These are phyloP conservation scores for Micrasema minimum DNA, from an alignment of 1,140 invertebrate genomes.

Conservation along the genomic window DNA sequence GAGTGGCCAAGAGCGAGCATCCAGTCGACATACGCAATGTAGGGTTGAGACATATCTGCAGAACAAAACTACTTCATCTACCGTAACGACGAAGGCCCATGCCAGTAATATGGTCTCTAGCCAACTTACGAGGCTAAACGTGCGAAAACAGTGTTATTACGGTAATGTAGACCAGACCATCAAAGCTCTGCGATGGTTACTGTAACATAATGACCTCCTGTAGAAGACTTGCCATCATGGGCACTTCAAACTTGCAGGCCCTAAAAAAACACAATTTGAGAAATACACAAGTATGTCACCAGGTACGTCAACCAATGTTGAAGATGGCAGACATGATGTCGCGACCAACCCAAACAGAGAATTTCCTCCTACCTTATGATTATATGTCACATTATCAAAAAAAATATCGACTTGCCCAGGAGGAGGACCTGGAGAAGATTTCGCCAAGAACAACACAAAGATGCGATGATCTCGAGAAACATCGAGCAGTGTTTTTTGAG, in stretches of 20 bases:
- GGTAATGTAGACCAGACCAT: constrained; percentile 65
- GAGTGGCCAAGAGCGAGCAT: constrained; percentile 54
- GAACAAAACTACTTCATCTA: constrained; percentile 64
- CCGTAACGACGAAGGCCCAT: constrained; percentile 64
- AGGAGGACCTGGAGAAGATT: background rate
- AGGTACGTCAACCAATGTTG: constrained; percentile 55
- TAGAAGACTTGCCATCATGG: constrained; percentile 61
- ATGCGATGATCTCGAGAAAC: background rate
- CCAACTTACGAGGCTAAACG: no score
- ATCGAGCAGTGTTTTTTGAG: no score
- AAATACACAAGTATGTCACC: constrained; percentile 55
- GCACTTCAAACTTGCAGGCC: constrained; percentile 59
- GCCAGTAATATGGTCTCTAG: no score
- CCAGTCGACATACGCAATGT: constrained; percentile 63
- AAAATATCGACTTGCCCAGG: background rate
- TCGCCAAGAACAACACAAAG: background rate
- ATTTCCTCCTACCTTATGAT: constrained; percentile 37
- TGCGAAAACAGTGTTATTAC: no score
- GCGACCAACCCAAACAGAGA: constrained; percentile 41
- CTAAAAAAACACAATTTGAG: constrained; percentile 59
- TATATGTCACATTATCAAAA: background rate
- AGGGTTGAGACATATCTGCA: constrained; percentile 56
- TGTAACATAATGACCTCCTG: constrained; percentile 60
- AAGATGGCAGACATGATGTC: constrained; percentile 56
- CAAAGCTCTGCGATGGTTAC: constrained; percentile 64